A percentile compares a stretch with the other conserved stretches of the same genome.
Conservation (phyloP, 2,888 invertebrate genomes). For the Napeogenes sylphis region DNA sequence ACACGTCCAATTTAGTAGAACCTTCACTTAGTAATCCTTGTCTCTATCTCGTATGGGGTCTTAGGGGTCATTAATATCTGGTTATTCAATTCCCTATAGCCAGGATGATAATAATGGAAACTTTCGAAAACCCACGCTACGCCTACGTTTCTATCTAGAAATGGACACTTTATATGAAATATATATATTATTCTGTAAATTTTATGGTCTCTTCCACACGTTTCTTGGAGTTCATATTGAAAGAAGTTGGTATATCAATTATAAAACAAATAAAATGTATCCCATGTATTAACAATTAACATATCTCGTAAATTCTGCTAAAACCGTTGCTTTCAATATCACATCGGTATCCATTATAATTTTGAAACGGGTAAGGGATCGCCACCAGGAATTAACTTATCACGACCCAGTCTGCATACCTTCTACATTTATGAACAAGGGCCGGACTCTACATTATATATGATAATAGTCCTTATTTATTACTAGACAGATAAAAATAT, state of each 20-base stretch:
- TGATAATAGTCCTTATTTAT: not conserved
- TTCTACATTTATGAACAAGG: slow-evolving; percentile 64
- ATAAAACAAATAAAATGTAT: not conserved
- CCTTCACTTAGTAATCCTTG: slow-evolving; percentile 27
- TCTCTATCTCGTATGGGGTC: slow-evolving; percentile 17
- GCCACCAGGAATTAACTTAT: slow-evolving; percentile 75
- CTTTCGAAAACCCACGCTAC: slow-evolving; percentile 68
- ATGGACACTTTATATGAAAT: slow-evolving; percentile 15
- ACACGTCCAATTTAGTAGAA: slow-evolving; percentile 44
- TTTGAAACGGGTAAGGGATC: slow-evolving; percentile 74
- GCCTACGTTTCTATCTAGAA: slow-evolving; percentile 56
- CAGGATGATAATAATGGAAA: slow-evolving; percentile 62
- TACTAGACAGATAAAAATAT: not conserved
- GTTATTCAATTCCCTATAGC: slow-evolving; percentile 51
- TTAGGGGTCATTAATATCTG: slow-evolving; percentile 42
- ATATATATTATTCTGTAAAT: slow-evolving; percentile 1
- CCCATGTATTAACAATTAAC: slow-evolving; percentile 38
- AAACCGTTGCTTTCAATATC: slow-evolving; percentile 66
- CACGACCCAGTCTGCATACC: slow-evolving; percentile 76
- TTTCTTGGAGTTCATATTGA: not conserved
- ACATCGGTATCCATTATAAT: slow-evolving; percentile 62
- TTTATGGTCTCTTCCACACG: not conserved
- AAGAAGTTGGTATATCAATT: not conserved
- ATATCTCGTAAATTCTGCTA: slow-evolving; percentile 38
- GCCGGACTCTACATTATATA: slow-evolving; percentile 44